A percentile compares a stretch with the other conserved stretches of the same genome.
Evolutionary conservation across 2,888 invertebrate genomes (phyloP).

Genomic region (Isoperla grammatica): DNA sequence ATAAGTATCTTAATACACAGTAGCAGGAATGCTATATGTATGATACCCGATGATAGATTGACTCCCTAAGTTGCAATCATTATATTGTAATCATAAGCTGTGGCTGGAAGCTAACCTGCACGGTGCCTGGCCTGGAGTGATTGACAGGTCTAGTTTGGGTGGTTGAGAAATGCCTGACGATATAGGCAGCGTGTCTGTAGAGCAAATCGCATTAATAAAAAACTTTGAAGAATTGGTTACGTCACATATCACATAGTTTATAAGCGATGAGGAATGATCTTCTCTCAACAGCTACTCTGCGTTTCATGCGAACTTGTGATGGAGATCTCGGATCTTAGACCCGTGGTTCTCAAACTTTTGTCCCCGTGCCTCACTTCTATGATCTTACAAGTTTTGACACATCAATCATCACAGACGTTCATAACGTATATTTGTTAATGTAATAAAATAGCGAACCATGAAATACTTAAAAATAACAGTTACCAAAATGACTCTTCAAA

Average conservation of each 20-base stretch:
- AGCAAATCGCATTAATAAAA: constrained; percentile 11
- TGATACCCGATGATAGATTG: constrained; percentile 12
- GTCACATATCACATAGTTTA: constrained; percentile 14
- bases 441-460: too few species aligned
- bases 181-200: neutral
- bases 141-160: constrained; percentile 3
- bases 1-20: constrained; percentile 6
- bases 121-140: neutral
- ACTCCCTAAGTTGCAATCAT: neutral
- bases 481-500: too few species aligned
- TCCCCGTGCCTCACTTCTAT: too few species aligned
- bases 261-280: constrained; percentile 14
- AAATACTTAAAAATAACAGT: too few species aligned
- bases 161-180: constrained; percentile 4
- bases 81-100: constrained; percentile 9
- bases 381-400: too few species aligned
- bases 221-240: constrained; percentile 13
- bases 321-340: neutral
- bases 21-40: constrained; percentile 4
- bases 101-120: too few species aligned
- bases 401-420: too few species aligned
- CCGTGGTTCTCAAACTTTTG: too few species aligned
- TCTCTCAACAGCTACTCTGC: neutral
- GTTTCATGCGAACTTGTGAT: neutral
- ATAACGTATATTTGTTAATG: too few species aligned